phyloP scores from a whole-genome alignment of 2,888 invertebrate species.

The Coenonympha glycerion region DNA sequence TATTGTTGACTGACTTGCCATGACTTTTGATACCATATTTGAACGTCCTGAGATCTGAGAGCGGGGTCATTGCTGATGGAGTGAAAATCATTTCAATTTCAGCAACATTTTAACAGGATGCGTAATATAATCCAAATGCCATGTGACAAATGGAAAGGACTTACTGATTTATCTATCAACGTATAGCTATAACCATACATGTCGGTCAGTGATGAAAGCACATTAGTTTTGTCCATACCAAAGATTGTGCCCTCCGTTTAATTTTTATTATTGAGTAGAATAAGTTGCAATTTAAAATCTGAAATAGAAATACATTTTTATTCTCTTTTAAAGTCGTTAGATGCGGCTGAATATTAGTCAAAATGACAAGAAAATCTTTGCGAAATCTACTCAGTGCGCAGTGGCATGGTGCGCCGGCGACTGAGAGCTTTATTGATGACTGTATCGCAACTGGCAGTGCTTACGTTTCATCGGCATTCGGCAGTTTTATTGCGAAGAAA shows the following conservation, averaged over 20 bases:
- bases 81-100: not conserved
- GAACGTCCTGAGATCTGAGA: not conserved
- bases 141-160: too few species aligned
- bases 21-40: not conserved
- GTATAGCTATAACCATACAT: too few species aligned
- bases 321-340: not conserved
- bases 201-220: too few species aligned
- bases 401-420: not conserved
- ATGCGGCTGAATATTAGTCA: not conserved
- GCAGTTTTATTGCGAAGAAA: constrained; percentile 7
- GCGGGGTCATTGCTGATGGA: not conserved
- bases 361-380: not conserved
- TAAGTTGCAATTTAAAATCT: too few species aligned
- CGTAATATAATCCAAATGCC: not conserved
- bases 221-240: too few species aligned
- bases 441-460: not conserved
- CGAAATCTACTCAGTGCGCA: not conserved
- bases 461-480: constrained; percentile 12
- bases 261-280: too few species aligned
- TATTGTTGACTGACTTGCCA: not conserved
- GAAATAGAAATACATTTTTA: too few species aligned
- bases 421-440: constrained; percentile 9
- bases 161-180: too few species aligned
- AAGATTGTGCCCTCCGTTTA: too few species aligned
- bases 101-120: not conserved